Evolutionary conservation across 2,888 invertebrate species (phyloP).

Genomic region (Notodonta ziczac): DNA sequence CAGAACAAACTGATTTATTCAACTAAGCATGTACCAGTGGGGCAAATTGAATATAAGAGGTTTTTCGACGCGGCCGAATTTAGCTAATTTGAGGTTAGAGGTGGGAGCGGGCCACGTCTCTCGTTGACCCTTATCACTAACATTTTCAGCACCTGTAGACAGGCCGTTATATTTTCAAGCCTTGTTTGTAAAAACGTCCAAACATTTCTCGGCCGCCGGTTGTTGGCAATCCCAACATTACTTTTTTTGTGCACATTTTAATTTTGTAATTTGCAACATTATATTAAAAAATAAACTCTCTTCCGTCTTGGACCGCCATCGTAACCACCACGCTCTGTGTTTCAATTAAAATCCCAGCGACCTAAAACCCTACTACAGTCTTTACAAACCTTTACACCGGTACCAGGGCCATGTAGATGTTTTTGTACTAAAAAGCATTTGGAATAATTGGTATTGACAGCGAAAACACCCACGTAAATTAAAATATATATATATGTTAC

Average conservation of each 20-base stretch:
- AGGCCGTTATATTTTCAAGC: conserved; percentile 49
- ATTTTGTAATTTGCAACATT: too few species aligned
- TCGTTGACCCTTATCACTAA: conserved; percentile 59
- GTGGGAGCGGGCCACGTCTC: conserved; percentile 33
- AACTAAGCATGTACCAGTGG: conserved; percentile 18
- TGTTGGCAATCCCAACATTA: too few species aligned
- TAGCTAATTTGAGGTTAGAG: conserved; percentile 51
- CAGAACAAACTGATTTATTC: conserved; percentile 23
- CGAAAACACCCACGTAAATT: too few species aligned
- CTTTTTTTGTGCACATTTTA: too few species aligned
- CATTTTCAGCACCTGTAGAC: conserved; percentile 58
- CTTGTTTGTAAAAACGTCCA: conserved; percentile 54
- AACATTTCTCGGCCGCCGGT: conserved; percentile 51
- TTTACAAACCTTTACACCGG: too few species aligned
- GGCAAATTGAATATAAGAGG: conserved; percentile 22
- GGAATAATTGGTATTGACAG: too few species aligned
- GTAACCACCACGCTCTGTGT: too few species aligned
- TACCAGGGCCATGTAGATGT: conserved; percentile 4
- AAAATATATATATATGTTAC: too few species aligned
- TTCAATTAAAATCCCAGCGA: too few species aligned
- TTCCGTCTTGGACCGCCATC: too few species aligned
- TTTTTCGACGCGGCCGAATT: conserved; percentile 36
- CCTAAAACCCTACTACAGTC: too few species aligned
- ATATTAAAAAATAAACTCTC: too few species aligned
- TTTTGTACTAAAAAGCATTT: background rate